Conservation (phyloP, 2,797 vertebrate species). For the Argyrosomus regius region DNA sequence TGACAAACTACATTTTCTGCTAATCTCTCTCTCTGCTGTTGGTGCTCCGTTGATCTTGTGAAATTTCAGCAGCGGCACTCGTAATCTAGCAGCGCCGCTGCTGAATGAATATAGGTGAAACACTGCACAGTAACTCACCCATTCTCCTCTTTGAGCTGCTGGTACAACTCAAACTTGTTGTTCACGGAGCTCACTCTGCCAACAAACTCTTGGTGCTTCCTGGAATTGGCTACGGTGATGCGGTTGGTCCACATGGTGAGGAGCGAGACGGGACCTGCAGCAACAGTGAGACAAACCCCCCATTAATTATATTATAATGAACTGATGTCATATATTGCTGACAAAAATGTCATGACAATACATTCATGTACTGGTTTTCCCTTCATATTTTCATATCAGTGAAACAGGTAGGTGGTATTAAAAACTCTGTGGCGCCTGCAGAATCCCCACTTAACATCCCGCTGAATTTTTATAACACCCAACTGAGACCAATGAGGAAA, state of each 20-base stretch:
- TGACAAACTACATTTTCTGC: too few species aligned
- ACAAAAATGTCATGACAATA: not conserved
- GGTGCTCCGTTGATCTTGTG: too few species aligned
- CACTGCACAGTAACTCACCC: conserved; percentile 84
- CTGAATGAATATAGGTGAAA: not conserved
- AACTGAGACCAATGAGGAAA: not conserved
- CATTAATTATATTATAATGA: not conserved
- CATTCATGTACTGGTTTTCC: not conserved
- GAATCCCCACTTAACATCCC: too few species aligned
- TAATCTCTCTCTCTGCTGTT: too few species aligned
- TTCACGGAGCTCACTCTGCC: conserved; percentile 94
- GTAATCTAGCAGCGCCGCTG: too few species aligned
- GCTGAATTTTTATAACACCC: too few species aligned
- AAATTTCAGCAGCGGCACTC: too few species aligned
- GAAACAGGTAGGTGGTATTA: not conserved
- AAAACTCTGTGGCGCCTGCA: not conserved
- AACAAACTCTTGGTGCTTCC: conserved; percentile 97
- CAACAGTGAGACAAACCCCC: not conserved
- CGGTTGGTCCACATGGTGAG: conserved; percentile 96
- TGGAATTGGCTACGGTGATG: conserved; percentile 95
- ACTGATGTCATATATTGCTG: not conserved
- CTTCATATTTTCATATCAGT: not conserved
- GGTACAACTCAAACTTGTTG: conserved; percentile 96
- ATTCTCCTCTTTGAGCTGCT: conserved; percentile 98
- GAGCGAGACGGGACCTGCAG: conserved; percentile 94